Conservation (phyloP, 2,113 vertebrate genomes). For the Chaetops frenatus region DNA sequence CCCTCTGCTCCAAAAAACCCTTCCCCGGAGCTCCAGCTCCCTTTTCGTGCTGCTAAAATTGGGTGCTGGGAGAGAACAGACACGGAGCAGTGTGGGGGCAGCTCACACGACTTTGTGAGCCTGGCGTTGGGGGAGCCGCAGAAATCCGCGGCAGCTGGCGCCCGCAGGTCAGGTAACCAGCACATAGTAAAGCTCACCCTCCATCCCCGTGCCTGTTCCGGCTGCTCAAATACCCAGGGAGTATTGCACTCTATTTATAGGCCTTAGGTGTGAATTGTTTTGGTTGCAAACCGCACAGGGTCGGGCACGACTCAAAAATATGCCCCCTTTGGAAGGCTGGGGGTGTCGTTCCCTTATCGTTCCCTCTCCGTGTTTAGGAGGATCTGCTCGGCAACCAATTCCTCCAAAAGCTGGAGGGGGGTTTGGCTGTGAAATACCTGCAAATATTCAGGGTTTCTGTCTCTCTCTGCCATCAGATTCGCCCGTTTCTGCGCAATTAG, state of each 20-base stretch:
- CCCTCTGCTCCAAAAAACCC: background rate
- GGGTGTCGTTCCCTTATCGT: background rate
- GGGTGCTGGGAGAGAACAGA: background rate
- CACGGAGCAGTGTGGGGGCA: constrained; percentile 6
- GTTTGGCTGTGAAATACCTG: background rate
- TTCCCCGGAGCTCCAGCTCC: background rate
- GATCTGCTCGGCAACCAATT: background rate
- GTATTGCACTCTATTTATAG: constrained; percentile 30
- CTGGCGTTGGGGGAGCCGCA: background rate
- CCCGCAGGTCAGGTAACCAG: constrained; percentile 45
- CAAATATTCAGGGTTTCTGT: background rate
- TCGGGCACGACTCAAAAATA: background rate
- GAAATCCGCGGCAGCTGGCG: constrained; percentile 47
- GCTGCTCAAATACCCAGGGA: constrained; percentile 31
- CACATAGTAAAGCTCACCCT: background rate
- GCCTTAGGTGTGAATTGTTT: constrained; percentile 55
- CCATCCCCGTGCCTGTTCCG: constrained; percentile 15
- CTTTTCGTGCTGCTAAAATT: constrained; percentile 27
- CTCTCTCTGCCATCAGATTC: background rate
- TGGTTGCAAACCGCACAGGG: constrained; percentile 4
- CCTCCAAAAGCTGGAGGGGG: background rate
- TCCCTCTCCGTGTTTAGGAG: background rate
- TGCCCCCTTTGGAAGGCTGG: background rate
- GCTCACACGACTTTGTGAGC: constrained; percentile 19
- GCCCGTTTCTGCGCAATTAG: rapidly evolving